Percentiles rank a stretch among this genome's conserved stretches.
Evolutionary conservation across 2,888 invertebrate species (phyloP).

Genomic region (Drosophila borborema): DNA sequence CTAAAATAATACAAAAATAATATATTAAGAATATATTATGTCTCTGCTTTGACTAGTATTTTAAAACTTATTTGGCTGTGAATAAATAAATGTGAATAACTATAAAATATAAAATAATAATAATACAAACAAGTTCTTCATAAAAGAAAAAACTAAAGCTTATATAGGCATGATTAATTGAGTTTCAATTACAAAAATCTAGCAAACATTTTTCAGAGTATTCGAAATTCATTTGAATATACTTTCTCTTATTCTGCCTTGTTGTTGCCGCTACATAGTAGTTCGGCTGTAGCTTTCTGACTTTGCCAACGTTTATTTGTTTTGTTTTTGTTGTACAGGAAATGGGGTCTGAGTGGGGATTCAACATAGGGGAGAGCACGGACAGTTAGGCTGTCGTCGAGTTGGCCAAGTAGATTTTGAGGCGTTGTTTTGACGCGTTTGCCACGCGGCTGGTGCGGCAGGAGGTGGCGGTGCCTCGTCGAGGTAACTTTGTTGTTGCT

Average conservation of each 20-base stretch:
- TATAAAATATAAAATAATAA: too few relatives aligned
- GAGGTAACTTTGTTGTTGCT: slow-evolving; percentile 36
- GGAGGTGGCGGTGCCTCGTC: background rate
- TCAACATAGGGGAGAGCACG: background rate
- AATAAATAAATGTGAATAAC: too few relatives aligned
- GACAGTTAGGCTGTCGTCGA: slow-evolving; percentile 27
- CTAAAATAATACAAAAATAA: too few relatives aligned
- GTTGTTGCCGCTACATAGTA: slow-evolving; percentile 48
- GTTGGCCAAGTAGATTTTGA: slow-evolving; percentile 59
- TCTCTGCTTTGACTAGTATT: too few relatives aligned
- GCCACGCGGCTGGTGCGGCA: slow-evolving; percentile 1
- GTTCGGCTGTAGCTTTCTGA: slow-evolving; percentile 52
- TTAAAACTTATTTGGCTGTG: too few relatives aligned
- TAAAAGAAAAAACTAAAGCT: too few relatives aligned
- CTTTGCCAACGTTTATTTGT: slow-evolving; percentile 61
- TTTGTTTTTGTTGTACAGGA: slow-evolving; percentile 24
- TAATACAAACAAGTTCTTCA: too few relatives aligned
- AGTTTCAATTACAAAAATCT: background rate
- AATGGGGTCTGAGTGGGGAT: background rate
- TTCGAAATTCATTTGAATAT: background rate
- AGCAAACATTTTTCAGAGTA: slow-evolving; percentile 3
- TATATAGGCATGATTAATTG: too few relatives aligned
- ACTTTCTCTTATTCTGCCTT: slow-evolving; percentile 3
- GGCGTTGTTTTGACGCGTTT: slow-evolving; percentile 73
- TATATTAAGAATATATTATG: too few relatives aligned